A percentile compares a stretch with the other conserved stretches of the same genome.
phyloP scores from a whole-genome alignment of 2,797 vertebrate genomes.

The Manis pentadactyla region DNA sequence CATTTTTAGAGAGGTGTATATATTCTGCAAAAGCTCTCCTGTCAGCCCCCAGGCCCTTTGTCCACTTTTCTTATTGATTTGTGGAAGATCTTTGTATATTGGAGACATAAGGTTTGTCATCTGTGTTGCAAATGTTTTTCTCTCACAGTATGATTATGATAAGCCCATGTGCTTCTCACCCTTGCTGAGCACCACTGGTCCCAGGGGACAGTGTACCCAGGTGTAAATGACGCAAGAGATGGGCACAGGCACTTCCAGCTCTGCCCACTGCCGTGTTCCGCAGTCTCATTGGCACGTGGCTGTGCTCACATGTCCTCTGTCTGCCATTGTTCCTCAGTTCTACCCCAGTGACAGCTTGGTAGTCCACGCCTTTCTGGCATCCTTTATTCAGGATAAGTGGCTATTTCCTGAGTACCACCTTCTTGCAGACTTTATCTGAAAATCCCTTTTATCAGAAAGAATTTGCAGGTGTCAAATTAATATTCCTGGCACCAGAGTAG shows the following conservation, averaged over 20 bases:
- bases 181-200: background rate
- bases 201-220: background rate
- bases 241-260: background rate
- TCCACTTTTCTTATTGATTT: conserved; percentile 17
- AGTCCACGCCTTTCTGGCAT: background rate
- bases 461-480: conserved; percentile 72
- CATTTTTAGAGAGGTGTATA: background rate
- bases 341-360: background rate
- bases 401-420: conserved; percentile 30
- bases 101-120: background rate
- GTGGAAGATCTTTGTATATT: conserved; percentile 40
- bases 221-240: conserved; percentile 30
- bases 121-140: background rate
- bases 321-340: background rate
- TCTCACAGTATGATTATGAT: background rate
- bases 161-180: background rate
- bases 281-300: background rate
- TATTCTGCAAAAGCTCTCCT: background rate
- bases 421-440: conserved; percentile 62
- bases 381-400: conserved; percentile 45
- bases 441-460: conserved; percentile 69
- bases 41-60: background rate
- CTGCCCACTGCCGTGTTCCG: accelerated
- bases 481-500: conserved; percentile 61
- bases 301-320: background rate